These are phyloP conservation scores for Pipistrellus nathusii DNA, from an alignment of 2,797 vertebrate species.

Conservation along the genomic window DNA sequence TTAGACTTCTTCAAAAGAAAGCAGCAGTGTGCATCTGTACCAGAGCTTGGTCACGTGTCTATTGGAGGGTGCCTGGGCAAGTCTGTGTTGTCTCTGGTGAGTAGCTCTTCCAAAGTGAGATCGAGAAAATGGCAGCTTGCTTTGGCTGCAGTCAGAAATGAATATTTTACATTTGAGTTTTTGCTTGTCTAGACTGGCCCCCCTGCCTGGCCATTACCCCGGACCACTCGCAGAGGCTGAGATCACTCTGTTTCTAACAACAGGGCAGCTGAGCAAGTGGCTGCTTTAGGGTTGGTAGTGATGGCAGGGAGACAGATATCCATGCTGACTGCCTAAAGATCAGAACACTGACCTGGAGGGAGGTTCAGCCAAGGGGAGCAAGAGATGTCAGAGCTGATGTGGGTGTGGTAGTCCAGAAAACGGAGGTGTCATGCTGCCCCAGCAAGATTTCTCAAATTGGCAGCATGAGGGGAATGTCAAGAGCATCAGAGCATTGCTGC, in stretches of 20 bases:
- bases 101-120: not conserved
- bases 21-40: not conserved
- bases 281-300: constrained; percentile 47
- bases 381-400: not conserved
- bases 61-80: not conserved
- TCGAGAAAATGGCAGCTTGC: not conserved
- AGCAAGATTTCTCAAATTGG: not conserved
- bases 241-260: not conserved
- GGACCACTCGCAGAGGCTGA: not conserved
- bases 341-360: not conserved
- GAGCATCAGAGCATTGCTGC: not conserved
- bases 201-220: not conserved
- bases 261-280: not conserved
- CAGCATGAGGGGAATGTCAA: not conserved
- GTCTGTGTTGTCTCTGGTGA: not conserved
- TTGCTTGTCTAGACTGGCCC: not conserved
- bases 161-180: constrained; percentile 46
- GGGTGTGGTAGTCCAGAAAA: not conserved
- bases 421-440: not conserved
- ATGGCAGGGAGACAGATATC: not conserved
- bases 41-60: not conserved
- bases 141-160: constrained; percentile 40
- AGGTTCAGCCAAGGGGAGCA: not conserved
- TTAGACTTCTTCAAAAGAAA: constrained; percentile 26
- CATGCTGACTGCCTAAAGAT: not conserved